Evolutionary conservation across 2,888 invertebrate species (phyloP), one percentile per base, ranked within the genome.

Genomic region (Seira musarum): DNA sequence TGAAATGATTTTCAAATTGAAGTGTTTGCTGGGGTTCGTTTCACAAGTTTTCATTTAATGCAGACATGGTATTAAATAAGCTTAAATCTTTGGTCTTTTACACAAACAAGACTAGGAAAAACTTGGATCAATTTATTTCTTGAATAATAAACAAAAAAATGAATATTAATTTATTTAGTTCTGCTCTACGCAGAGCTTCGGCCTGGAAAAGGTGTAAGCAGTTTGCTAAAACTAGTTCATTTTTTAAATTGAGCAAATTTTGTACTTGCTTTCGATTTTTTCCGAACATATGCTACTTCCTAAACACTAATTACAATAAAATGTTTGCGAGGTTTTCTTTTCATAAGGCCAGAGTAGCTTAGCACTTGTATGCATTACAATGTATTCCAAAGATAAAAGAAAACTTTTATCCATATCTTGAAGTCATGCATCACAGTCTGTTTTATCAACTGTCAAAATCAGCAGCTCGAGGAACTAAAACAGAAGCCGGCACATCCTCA

Each of bases 381-480:
- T 40, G 40, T 40, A 8, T 40, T 40, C 40, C 40, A 40, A 40
- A 40, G 40, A 6, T n/a, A n/a, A n/a, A n/a, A 40, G 40, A 8
- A 40, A 40, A 40, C 40, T 69, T 46, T 46, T 69, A 17, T 57
- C 19, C 24, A 1, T 1, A 30, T 53, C 49, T 68, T 19, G 49
- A 17, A 69, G 69, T 57, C 69, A 69, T 69, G 69, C 69, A 69
- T 69, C 69, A 69, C 49, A 49, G 69, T 46, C 69, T 69, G 57
- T 57, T 69, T 69, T 69, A 69, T 69, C 69, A 69, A 69, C 69
- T 69, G 69, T 69, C 69, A 69, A 69, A 69, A 69, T 69, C 69
- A 69, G 57, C 57, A 53, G 40, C 66, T 25, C 1, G 10, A 49
- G 35, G 22, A 68, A 21, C 40, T n/a, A 40, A 21, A 49, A 68